Evolutionary conservation across 1,140 invertebrate genomes (phyloP).

Genomic region (Eulimnadia texana): DNA sequence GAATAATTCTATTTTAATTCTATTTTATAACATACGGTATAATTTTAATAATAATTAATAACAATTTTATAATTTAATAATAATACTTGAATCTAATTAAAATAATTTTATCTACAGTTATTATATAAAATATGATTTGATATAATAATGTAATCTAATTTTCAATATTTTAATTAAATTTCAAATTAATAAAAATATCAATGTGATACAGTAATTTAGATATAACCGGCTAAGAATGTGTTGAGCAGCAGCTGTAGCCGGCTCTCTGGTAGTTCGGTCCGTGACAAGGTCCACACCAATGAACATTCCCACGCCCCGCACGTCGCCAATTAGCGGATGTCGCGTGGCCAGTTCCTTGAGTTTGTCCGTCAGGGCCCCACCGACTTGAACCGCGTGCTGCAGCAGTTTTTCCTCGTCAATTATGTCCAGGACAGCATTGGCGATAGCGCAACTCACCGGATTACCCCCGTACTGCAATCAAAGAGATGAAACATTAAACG

Average conservation of each 20-base stretch:
- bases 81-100: no score
- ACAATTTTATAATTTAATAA: no score
- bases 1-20: no score
- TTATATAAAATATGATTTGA: no score
- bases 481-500: constrained; percentile 8
- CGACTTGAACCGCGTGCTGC: constrained; percentile 65
- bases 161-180: no score
- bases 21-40: no score
- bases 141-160: no score
- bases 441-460: constrained; percentile 91
- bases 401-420: constrained; percentile 76
- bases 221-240: constrained; percentile 56
- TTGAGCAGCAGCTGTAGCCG: constrained; percentile 66
- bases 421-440: constrained; percentile 85
- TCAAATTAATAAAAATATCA: not conserved
- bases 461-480: constrained; percentile 85
- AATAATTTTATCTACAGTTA: no score
- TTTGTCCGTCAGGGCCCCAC: constrained; percentile 55
- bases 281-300: constrained; percentile 86
- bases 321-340: constrained; percentile 69
- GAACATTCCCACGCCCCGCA: constrained; percentile 79
- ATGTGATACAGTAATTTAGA: not conserved
- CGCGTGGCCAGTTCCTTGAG: constrained; percentile 53
- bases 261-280: constrained; percentile 56
- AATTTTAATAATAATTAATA: no score